Percentiles rank a stretch among this genome's conserved stretches.
Evolutionary conservation across 2,113 vertebrate genomes (phyloP).

Genomic region (Antechinus stuartii): DNA sequence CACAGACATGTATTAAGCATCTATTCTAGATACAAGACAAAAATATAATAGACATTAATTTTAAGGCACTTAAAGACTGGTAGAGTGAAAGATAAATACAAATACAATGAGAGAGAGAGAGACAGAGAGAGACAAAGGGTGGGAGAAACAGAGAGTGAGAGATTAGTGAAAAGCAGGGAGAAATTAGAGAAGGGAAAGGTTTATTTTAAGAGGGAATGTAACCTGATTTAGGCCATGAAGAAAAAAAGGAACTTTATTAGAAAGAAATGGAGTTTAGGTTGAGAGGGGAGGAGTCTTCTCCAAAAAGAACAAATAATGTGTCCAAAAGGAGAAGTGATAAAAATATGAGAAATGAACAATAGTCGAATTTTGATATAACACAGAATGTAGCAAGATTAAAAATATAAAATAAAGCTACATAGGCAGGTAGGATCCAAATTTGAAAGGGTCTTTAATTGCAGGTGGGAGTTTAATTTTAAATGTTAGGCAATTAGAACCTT

Average conservation of each 20-base stretch:
- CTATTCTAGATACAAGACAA: not conserved
- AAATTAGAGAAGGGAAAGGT: not conserved
- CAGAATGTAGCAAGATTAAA: not conserved
- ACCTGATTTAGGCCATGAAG: not conserved
- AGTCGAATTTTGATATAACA: not conserved
- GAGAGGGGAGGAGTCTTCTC: not conserved
- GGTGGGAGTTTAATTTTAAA: not conserved
- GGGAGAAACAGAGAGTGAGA: not conserved
- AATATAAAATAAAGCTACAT: not conserved
- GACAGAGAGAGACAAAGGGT: too few species aligned
- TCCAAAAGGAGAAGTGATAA: not conserved
- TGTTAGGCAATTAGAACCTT: not conserved
- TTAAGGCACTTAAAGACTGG: not conserved
- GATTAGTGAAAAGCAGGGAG: not conserved
- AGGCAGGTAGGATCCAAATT: not conserved
- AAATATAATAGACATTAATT: not conserved
- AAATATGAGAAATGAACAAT: not conserved
- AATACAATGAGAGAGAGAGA: not conserved
- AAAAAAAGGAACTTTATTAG: not conserved
- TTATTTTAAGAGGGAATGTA: not conserved
- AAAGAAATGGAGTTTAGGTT: not conserved
- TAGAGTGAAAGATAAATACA: not conserved
- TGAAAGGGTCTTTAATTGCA: not conserved
- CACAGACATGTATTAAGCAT: slow-evolving; percentile 33
- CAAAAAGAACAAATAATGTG: not conserved